These are phyloP conservation scores for Drosophila crucigera DNA, from an alignment of 2,888 invertebrate genomes.

Conservation along the genomic window DNA sequence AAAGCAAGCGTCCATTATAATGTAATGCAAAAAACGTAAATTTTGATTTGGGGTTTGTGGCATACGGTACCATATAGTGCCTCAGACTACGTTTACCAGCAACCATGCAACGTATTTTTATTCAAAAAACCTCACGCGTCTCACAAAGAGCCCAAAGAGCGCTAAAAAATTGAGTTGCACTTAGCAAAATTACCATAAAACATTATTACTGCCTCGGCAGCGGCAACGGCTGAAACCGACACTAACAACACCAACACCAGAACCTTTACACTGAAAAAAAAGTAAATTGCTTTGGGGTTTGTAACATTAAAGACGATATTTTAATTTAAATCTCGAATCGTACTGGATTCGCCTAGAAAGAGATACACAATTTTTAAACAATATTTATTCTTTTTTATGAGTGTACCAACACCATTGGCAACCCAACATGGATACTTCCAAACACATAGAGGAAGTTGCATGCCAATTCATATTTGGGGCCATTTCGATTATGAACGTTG, in stretches of 20 bases:
- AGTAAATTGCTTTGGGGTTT: not conserved
- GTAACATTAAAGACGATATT: not conserved
- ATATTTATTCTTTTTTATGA: not conserved
- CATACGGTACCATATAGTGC: not conserved
- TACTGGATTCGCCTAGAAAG: not conserved
- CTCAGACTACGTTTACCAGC: conserved; percentile 17
- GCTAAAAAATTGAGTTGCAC: conserved; percentile 61
- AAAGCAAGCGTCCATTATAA: conserved; percentile 4
- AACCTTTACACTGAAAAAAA: conserved; percentile 8
- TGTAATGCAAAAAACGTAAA: conserved; percentile 14
- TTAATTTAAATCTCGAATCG: not conserved
- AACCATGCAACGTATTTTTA: conserved; percentile 57
- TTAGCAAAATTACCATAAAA: conserved; percentile 76
- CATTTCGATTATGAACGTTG: conserved; percentile 20
- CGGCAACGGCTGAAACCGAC: conserved; percentile 7
- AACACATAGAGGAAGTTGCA: conserved; percentile 20
- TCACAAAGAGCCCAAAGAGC: conserved; percentile 21
- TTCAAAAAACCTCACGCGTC: conserved; percentile 68
- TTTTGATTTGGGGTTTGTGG: conserved; percentile 13
- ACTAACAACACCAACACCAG: conserved; percentile 11
- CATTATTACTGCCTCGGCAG: conserved; percentile 56
- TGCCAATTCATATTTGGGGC: conserved; percentile 69
- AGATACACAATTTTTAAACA: not conserved
- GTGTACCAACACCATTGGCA: conserved; percentile 13
- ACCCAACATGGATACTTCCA: conserved; percentile 8